Base-by-base conservation (phyloP, 2,888 invertebrate genomes). In the Hypena proboscidalis region DNA sequence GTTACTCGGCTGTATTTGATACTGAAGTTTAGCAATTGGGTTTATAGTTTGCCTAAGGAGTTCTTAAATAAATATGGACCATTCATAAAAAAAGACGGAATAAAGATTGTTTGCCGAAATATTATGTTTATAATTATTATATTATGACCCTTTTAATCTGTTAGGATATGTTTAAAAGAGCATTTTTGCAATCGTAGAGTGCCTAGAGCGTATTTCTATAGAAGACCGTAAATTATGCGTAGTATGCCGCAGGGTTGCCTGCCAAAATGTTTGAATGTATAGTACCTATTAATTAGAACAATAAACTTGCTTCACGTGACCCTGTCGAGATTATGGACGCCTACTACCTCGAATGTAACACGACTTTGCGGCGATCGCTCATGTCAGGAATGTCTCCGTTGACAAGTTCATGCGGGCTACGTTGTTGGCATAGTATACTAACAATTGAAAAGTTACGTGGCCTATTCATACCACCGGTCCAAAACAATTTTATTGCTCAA, bases 241-340 rank as follows among this genome's bases (percentile, higher is more conserved):
- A 54, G 43, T 39, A 52, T 49, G 42, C 25, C 26, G 22, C 42
- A 46, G 47, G 48, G 48, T 45, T 35, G 32, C 20, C 27, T n/a
- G 10, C 25, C 8, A 29, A 44, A 61, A 49, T 43, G 41, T 58
- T 54, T 41, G 40, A 35, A 25, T 49, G 50, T 53, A 46, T 43
- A 45, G 42, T 50, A 37, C 45, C n/a, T n/a, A n/a, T n/a, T 55
- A 61, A 62, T 59, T 55, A 55, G 34, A 49, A 53, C 45, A 49
- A 56, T 47, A 58, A 64, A 56, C 58, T 57, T 57, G 26, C 14
- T 33, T 44, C 41, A 50, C 48, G 20, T 31, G 47, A 31, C 26
- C 35, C 15, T 13, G 21, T 27, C 11, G 23, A 17, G 35, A 32
- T 26, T 26, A 19, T 10, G 31, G 26, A 11, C 3, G 9, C 13